Base-by-base conservation (phyloP, 2,888 invertebrate genomes). In the Limnephilus rhombicus region DNA sequence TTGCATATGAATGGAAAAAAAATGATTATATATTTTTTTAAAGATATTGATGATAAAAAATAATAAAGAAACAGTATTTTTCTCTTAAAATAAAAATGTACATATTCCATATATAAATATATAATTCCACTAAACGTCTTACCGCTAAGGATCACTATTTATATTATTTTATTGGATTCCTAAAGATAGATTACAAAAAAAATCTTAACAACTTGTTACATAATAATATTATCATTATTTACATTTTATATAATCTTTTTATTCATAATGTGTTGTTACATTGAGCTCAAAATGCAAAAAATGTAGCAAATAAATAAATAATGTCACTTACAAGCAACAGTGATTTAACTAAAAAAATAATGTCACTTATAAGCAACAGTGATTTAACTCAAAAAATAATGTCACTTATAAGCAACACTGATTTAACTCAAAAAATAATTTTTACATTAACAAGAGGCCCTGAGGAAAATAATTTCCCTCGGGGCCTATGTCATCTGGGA, bases 121-220 rank as follows among this genome's bases (percentile, higher is more conserved):
- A 92, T 91, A 93, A 90, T 90, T 92, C 92, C 89, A 92, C 92
- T 92, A 93, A 90, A 92, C 80, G 90, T 89, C 89, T 93, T 92
- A 92, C 81, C 41, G 85, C 87, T 92, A 92, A 68, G 91, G 91
- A 92, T 93, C 93, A 93, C 92, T 93, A 93, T 92, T 34, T 90
- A 89, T 91, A 91, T 92, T 82, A 92, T 89, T 86, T 93, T 93
- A 90, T 93, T 92, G 91, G 91, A 93, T 92, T 91, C 89, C 91
- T 93, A 93, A 83, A 24, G 53, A 85, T 91, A 91, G 68, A 85
- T 86, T 92, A 83, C 53, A 90, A 91, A 89, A 92, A 91, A 92
- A 92, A 91, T 89, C 91, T 92, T 91, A 92, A 91, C 89, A 91
- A 82, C 49, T 83, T 41, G 68, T 37, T 68, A 68, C 86, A 45